Base-by-base conservation (phyloP, 2,888 invertebrate species). In the Pseudococcus viburni region DNA sequence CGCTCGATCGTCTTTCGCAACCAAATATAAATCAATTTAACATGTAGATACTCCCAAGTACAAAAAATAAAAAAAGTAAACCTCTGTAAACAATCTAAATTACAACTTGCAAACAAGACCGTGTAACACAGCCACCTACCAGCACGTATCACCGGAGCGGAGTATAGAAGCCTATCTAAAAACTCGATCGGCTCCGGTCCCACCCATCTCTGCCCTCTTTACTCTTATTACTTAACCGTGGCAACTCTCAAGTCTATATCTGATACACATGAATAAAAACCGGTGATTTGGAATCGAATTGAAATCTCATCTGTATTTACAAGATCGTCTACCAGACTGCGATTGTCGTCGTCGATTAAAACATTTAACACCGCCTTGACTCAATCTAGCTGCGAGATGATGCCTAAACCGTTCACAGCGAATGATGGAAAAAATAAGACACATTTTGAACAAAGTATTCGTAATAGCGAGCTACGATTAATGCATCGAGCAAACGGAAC, bases 401-500 rank as follows among this genome's bases (percentile, higher is more conserved):
- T 59, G n/a, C 8, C 22, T 8, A 22, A 11, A 19, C 9, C 19
- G 22, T 9, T 64, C 7, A 7, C 7, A 59, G 19, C 6, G 19
- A n/a, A 19, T 19, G 22, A 15, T 6, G 1, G 5, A 22, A 22
- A 22, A 64, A n/a, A 59, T 17, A 19, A 0, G 15, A 64, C 22
- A 7, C 22, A 64, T 64, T 64, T 64, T 64, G 22, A 15, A 51
- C 15, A 33, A 33, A 33, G 42, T 51, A 51, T 51, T 48, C 9
- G 48, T 55, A 55, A 33, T 39, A 39, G 9, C 73, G 33, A 73
- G n/a, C n/a, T 73, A 33, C 26, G 73, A 73, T 73, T 73, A 73
- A 73, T 73, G 73, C 73, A 73, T 73, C 73, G 73, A 4, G 73
- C 73, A 73, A 73, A 73, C 73, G 73, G 73, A 73, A 73, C 73